Evolutionary conservation across 2,113 vertebrate genomes (phyloP), one percentile per base, ranked within the genome.

Genomic region (Phycodurus eques): DNA sequence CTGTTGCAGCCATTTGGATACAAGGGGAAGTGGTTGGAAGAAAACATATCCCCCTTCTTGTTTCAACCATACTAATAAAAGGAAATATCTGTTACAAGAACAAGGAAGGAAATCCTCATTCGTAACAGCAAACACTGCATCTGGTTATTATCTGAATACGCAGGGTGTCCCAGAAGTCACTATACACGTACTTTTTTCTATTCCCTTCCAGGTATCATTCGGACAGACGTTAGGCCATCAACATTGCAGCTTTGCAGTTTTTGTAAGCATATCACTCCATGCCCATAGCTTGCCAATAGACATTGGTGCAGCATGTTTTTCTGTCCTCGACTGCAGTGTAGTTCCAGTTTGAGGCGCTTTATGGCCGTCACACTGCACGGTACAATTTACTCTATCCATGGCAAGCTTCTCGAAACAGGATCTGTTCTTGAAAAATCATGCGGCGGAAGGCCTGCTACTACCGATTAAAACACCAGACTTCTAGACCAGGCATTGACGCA

Each of bases 1-100:
- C 73, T 74, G 76, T 42, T 78, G 65, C 68, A 79, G 62, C 56
- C 33, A 53, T 22, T 56, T 73, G 75, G 68, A 67, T 33, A 57
- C 60, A 72, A 53, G 54, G 35, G 47, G 64, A 65, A 2, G 14
- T 70, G 51, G 42, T 67, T 63, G 22, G 13, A 39, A 33, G 47
- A 74, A 67, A n/a, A 27, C 44, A 20, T 47, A 42, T 63, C 69
- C 57, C 46, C 54, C n/a, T 42, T 31, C 35, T 64, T 12, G 72
- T 67, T 71, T n/a, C 33, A 42, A 76, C 5, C n/a, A 27, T 47
- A 17, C 43, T 31, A 17, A 68, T 31, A 51, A 57, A 35, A 39
- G 35, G 3, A 27, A 60, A 27, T 1, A 46, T 27, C 6, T 46
- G 17, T 27, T 14, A 66, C n/a, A 43, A 4, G 42, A 22, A 47